Conservation (phyloP, 2,888 invertebrate species). For the Tinea trinotella region DNA sequence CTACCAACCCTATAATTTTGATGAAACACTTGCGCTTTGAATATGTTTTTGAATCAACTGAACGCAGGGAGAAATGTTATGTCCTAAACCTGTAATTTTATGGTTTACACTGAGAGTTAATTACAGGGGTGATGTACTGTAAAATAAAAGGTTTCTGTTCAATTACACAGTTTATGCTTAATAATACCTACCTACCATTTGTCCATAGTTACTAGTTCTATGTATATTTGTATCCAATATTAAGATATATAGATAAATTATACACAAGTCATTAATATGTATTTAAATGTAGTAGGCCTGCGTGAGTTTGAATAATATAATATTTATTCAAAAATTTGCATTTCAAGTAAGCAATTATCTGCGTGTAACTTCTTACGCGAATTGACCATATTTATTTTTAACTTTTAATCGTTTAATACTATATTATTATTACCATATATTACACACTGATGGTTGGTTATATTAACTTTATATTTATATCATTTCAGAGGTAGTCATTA, state of each 20-base stretch:
- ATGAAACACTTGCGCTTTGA: conserved; percentile 14
- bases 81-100: conserved; percentile 16
- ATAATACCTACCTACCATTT: background rate
- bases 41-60: background rate
- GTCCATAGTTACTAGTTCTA: background rate
- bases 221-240: conserved; percentile 12
- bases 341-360: conserved; percentile 18
- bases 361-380: conserved; percentile 13
- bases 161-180: background rate
- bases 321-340: conserved; percentile 18
- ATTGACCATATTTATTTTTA: conserved; percentile 12
- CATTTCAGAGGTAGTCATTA: background rate
- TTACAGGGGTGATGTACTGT: conserved; percentile 4
- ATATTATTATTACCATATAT: conserved; percentile 10
- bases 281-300: conserved; percentile 18
- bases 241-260: conserved; percentile 19
- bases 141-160: conserved; percentile 1
- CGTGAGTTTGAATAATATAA: conserved; percentile 19
- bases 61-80: background rate
- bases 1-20: conserved; percentile 15
- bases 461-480: background rate
- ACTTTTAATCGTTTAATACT: conserved; percentile 3
- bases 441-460: no score
- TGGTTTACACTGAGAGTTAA: conserved; percentile 15
- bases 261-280: conserved; percentile 17